Evolutionary conservation across 2,113 vertebrate species (phyloP), one percentile per base, ranked within the genome.

Genomic region (Salminus brasiliensis): DNA sequence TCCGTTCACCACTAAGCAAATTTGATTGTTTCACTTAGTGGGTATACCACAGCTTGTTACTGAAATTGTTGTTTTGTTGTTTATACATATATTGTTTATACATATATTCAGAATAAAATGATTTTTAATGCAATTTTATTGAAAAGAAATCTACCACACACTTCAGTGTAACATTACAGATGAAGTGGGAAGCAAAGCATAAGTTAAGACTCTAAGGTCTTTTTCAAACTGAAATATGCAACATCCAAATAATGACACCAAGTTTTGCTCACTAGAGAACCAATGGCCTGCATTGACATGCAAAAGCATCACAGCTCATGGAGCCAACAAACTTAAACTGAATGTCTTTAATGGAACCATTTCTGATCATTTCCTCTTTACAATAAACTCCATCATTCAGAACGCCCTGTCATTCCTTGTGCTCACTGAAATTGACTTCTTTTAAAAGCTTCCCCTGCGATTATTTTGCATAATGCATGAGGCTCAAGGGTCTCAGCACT

Each of bases 371-470:
- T 85, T 29, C 18, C 63, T 55, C 83, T 85, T 89, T 82, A 85
- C 88, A 87, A 84, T 87, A 80, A 85, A 88, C 81, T 65, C 41
- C 83, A 71, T 88, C 79, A 85, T 81, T 88, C 76, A 81, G 83
- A 86, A 88, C 83, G 79, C 41, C 18, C 49, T 68, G 83, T 82
- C 87, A 84, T 89, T 86, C 85, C 86, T 89, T 85, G 87, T 85
- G 81, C 84, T 85, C 87, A 87, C 86, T 76, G 72, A 88, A 89
- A 90, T 90, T 88, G 88, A 89, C 83, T 89, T 87, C 85, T 87
- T 88, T 84, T 91, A 90, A 90, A 90, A 88, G 84, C 81, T 86
- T 82, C 84, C 67, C 81, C 82, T 7, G 57, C 83, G 88, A 88
- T 90, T 87, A 92, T 79, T 88, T 83, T 71, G 88, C 83, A 84